Evolutionary conservation across 2,888 invertebrate genomes (phyloP).

Genomic region (Apotomis turbidana): DNA sequence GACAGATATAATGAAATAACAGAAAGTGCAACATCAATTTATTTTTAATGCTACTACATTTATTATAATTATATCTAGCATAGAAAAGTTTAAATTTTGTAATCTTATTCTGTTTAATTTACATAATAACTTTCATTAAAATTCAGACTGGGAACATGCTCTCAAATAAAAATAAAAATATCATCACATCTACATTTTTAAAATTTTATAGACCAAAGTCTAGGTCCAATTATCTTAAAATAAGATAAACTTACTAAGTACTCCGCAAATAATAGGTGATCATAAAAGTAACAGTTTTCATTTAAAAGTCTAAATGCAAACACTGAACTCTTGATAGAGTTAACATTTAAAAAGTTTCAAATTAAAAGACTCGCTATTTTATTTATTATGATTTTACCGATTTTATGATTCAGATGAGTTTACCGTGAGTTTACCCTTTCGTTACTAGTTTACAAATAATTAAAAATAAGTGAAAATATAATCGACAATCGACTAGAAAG

Average conservation of each 20-base stretch:
- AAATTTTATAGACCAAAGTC: neutral
- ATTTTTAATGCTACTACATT: neutral
- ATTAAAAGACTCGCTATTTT: neutral
- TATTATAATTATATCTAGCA: neutral
- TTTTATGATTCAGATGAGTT: no score
- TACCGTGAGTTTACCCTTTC: no score
- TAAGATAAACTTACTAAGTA: neutral
- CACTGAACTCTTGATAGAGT: neutral
- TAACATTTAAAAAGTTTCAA: neutral
- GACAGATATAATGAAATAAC: neutral
- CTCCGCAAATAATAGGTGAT: neutral
- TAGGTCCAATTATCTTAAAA: neutral
- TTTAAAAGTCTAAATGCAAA: neutral
- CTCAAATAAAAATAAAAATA: neutral
- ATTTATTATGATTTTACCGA: no score
- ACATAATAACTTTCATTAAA: constrained; percentile 6
- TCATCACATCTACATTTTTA: neutral
- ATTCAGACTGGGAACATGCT: constrained; percentile 1
- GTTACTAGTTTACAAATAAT: no score
- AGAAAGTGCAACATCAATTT: constrained; percentile 24
- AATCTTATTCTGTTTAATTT: neutral
- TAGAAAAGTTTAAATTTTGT: neutral
- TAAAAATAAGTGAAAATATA: no score
- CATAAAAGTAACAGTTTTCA: neutral
- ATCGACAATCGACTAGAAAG: no score